Conservation (phyloP, 2,113 vertebrate genomes). For the Lontra canadensis region DNA sequence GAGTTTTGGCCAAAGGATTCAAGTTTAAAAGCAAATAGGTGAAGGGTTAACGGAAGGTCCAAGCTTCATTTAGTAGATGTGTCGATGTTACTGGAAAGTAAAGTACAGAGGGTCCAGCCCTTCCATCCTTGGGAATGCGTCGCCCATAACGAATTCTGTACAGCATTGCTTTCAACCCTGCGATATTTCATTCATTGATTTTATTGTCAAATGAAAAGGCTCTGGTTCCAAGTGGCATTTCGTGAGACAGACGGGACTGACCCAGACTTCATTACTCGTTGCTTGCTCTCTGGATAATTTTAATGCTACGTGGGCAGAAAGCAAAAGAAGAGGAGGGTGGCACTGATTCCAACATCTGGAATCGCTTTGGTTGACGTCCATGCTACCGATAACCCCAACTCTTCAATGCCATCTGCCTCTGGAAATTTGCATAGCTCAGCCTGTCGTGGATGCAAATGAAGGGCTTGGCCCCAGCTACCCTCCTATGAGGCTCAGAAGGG, state of each 20-base stretch:
- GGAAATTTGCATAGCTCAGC: not conserved
- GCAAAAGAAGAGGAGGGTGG: slow-evolving; percentile 43
- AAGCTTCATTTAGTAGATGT: slow-evolving; percentile 78
- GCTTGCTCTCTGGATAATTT: slow-evolving; percentile 72
- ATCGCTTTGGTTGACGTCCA: slow-evolving; percentile 28
- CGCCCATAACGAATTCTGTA: slow-evolving; percentile 83
- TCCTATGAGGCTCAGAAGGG: not conserved
- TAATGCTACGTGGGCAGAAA: slow-evolving; percentile 69
- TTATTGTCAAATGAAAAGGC: slow-evolving; percentile 88
- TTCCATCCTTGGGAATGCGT: slow-evolving; percentile 68
- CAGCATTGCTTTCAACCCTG: slow-evolving; percentile 73
- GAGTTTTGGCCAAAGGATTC: slow-evolving; percentile 63
- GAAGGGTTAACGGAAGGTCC: slow-evolving; percentile 69
- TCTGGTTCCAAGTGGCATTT: slow-evolving; percentile 87
- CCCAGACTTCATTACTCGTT: slow-evolving; percentile 83
- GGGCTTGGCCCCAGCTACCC: not conserved
- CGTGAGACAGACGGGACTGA: slow-evolving; percentile 82
- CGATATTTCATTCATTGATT: slow-evolving; percentile 90
- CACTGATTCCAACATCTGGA: slow-evolving; percentile 8
- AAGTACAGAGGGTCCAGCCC: slow-evolving; percentile 54
- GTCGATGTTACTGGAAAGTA: slow-evolving; percentile 72
- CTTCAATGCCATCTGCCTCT: not conserved
- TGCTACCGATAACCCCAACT: slow-evolving; percentile 24
- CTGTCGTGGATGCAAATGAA: too few species aligned
- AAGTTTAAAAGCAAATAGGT: slow-evolving; percentile 73